Conservation (phyloP, 1,140 invertebrate genomes). For the Harpegnathos saltator region DNA sequence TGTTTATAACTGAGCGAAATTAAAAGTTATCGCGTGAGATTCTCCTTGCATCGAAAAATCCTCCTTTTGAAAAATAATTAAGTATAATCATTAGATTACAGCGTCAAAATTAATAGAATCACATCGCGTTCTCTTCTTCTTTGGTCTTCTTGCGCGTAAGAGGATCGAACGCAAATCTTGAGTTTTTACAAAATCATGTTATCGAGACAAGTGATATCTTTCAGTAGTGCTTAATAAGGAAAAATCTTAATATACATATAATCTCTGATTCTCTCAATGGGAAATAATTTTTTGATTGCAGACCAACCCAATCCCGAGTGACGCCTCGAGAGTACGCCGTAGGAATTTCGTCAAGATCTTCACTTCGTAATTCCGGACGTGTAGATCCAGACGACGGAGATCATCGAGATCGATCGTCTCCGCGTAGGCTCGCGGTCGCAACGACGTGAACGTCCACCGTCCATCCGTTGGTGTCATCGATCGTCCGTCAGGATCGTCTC, state of each 20-base stretch:
- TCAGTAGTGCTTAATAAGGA: background rate
- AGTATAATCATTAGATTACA: no score
- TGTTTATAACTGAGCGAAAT: no score
- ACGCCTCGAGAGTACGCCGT: background rate
- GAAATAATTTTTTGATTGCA: no score
- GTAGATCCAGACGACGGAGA: conserved; percentile 18
- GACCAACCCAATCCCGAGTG: background rate
- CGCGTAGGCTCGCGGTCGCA: conserved; percentile 38
- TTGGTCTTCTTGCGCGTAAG: background rate
- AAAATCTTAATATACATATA: background rate
- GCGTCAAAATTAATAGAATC: no score
- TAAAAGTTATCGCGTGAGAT: no score
- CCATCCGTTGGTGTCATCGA: conserved; percentile 44
- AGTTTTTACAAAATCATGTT: conserved; percentile 35
- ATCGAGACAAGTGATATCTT: background rate
- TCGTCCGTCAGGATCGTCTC: conserved; percentile 46
- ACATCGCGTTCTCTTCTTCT: background rate
- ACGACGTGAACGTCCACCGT: conserved; percentile 49
- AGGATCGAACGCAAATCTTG: background rate
- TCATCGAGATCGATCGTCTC: conserved; percentile 48
- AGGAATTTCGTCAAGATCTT: background rate
- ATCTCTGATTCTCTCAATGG: background rate
- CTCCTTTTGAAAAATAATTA: no score
- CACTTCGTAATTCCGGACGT: conserved; percentile 24
- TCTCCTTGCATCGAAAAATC: no score